These are phyloP conservation scores for Halocaridina rubra DNA, from an alignment of 2,888 invertebrate species.

Conservation along the genomic window DNA sequence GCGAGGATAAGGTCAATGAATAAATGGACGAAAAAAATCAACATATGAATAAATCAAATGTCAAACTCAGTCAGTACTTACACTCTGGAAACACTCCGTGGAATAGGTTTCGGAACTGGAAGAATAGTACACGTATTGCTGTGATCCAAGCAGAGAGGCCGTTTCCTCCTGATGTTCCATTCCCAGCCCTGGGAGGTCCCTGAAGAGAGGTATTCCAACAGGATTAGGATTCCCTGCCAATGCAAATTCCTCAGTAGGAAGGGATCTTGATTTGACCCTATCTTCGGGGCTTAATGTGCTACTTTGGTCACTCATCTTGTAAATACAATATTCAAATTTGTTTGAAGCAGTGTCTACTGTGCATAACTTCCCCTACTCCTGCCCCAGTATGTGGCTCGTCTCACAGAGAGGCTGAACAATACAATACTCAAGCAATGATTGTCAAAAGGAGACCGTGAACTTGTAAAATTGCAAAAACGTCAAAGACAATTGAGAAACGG, in stretches of 20 bases:
- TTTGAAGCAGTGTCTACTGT: too few relatives aligned
- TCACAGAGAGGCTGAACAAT: too few relatives aligned
- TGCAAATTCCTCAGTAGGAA: slow-evolving; percentile 43
- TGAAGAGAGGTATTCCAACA: slow-evolving; percentile 55
- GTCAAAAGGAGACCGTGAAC: too few relatives aligned
- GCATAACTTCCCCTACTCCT: too few relatives aligned
- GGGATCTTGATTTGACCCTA: neutral
- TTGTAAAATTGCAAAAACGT: too few relatives aligned
- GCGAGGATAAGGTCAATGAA: too few relatives aligned
- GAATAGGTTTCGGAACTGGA: slow-evolving; percentile 38
- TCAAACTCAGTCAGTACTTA: neutral
- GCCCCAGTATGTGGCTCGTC: too few relatives aligned
- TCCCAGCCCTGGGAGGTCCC: slow-evolving; percentile 44
- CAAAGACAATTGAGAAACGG: too few relatives aligned
- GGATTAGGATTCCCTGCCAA: slow-evolving; percentile 55
- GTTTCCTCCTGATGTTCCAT: slow-evolving; percentile 35
- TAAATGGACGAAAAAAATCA: too few relatives aligned
- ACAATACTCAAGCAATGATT: too few relatives aligned
- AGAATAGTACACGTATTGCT: slow-evolving; percentile 16
- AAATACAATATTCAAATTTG: too few relatives aligned
- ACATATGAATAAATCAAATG: too few relatives aligned
- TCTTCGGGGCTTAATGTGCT: slow-evolving; percentile 24
- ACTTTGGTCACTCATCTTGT: slow-evolving; percentile 35
- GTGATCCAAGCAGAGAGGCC: slow-evolving; percentile 50
- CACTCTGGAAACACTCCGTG: neutral